Evolutionary conservation across 2,797 vertebrate species (phyloP).

Genomic region (Tauraco hartlaubi): DNA sequence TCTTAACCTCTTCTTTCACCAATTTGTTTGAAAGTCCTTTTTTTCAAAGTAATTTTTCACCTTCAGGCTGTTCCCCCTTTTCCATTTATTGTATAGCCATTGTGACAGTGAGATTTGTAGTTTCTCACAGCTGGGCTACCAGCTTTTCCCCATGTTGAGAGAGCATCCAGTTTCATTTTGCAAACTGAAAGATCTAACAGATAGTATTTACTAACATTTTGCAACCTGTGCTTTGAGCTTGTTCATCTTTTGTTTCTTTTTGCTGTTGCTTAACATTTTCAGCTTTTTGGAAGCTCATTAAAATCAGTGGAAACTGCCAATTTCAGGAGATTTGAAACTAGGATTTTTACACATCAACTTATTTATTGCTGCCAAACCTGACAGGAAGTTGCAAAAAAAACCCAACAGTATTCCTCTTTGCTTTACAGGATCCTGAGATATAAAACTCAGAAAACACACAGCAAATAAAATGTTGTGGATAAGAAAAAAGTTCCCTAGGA

Average conservation of each 20-base stretch:
- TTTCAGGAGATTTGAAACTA: neutral
- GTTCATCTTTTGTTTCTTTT: neutral
- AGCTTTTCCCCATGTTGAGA: neutral
- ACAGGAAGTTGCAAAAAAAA: neutral
- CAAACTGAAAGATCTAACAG: neutral
- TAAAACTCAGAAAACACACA: neutral
- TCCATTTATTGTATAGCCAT: neutral
- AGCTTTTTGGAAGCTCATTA: neutral
- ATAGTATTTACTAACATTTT: neutral
- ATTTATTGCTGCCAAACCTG: neutral
- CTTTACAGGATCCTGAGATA: neutral
- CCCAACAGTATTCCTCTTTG: neutral
- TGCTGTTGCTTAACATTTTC: neutral
- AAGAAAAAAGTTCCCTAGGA: neutral
- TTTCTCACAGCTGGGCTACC: neutral
- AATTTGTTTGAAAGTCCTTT: neutral
- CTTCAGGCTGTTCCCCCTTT: neutral
- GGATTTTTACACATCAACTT: neutral
- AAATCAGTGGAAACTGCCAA: neutral
- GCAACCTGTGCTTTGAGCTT: neutral
- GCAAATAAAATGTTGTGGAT: neutral
- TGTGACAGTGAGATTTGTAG: neutral
- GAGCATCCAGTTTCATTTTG: neutral
- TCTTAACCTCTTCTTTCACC: neutral
- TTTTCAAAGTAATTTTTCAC: neutral